phyloP scores from a whole-genome alignment of 2,888 invertebrate genomes.

The Graphium colonna region DNA sequence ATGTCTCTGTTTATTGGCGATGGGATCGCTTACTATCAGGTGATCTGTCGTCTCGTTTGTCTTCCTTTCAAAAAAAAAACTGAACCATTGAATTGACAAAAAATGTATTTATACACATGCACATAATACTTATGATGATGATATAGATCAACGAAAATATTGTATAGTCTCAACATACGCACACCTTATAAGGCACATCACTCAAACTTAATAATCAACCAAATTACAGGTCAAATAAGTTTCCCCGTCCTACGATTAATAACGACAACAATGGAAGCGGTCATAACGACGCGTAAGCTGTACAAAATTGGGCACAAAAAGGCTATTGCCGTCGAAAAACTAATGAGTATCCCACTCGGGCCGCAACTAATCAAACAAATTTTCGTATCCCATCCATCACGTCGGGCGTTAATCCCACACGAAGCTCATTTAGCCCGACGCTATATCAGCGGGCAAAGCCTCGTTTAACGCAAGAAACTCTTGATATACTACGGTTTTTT shows the following conservation, averaged over 20 bases:
- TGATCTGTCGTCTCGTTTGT: too few relatives aligned
- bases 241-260: slow-evolving; percentile 8
- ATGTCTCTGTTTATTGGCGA: too few relatives aligned
- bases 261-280: slow-evolving; percentile 30
- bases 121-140: too few relatives aligned
- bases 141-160: too few relatives aligned
- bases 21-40: too few relatives aligned
- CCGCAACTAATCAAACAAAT: slow-evolving; percentile 69
- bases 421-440: slow-evolving; percentile 58
- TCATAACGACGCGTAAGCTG: slow-evolving; percentile 27
- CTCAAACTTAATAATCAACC: slow-evolving; percentile 22
- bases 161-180: slow-evolving; percentile 24
- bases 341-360: slow-evolving; percentile 46
- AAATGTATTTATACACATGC: slow-evolving; percentile 6
- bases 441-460: slow-evolving; percentile 38
- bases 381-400: slow-evolving; percentile 69
- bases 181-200: background rate
- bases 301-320: slow-evolving; percentile 35
- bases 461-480: slow-evolving; percentile 36
- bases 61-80: too few relatives aligned
- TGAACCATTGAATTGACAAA: background rate
- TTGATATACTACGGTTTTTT: too few relatives aligned
- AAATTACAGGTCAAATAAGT: slow-evolving; percentile 14
- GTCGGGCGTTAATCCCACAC: slow-evolving; percentile 52
- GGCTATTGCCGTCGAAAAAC: slow-evolving; percentile 43